Evolutionary conservation across 2,888 invertebrate genomes (phyloP).

Genomic region (Ormyrus pomaceus): DNA sequence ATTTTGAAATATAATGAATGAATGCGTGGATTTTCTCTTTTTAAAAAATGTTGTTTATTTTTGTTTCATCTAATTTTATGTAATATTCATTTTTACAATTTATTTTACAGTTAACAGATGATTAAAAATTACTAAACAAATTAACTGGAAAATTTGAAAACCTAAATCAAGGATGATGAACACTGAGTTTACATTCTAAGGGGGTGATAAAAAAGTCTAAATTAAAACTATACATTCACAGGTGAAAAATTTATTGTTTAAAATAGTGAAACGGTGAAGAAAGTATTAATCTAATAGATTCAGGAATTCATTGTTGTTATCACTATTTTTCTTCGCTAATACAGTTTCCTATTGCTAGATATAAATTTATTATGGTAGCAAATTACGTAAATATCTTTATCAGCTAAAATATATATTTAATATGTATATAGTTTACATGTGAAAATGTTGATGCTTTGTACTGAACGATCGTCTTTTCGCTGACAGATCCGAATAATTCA

Average conservation of each 20-base stretch:
- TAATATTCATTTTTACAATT: constrained; percentile 39
- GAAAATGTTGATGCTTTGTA: constrained; percentile 53
- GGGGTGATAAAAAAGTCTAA: not conserved
- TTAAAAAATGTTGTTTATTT: constrained; percentile 43
- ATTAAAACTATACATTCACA: constrained; percentile 18
- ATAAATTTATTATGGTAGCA: constrained; percentile 47
- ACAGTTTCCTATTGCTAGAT: constrained; percentile 43
- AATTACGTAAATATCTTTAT: constrained; percentile 52
- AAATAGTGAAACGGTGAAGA: constrained; percentile 9
- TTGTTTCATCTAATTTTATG: constrained; percentile 16
- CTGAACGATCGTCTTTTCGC: constrained; percentile 51
- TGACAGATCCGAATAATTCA: constrained; percentile 50
- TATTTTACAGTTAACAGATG: constrained; percentile 42
- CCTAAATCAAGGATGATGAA: no score
- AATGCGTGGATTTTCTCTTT: not conserved
- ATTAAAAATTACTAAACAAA: constrained; percentile 21
- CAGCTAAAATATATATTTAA: constrained; percentile 45
- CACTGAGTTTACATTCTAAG: no score
- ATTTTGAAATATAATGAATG: not conserved
- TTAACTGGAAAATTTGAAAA: not conserved
- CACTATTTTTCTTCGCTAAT: constrained; percentile 39
- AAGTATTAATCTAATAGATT: constrained; percentile 7
- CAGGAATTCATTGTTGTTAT: constrained; percentile 29
- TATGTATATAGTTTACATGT: constrained; percentile 27
- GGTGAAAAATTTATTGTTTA: not conserved